phyloP scores from a whole-genome alignment of 2,888 invertebrate genomes.

The Megastigmus dorsalis region DNA sequence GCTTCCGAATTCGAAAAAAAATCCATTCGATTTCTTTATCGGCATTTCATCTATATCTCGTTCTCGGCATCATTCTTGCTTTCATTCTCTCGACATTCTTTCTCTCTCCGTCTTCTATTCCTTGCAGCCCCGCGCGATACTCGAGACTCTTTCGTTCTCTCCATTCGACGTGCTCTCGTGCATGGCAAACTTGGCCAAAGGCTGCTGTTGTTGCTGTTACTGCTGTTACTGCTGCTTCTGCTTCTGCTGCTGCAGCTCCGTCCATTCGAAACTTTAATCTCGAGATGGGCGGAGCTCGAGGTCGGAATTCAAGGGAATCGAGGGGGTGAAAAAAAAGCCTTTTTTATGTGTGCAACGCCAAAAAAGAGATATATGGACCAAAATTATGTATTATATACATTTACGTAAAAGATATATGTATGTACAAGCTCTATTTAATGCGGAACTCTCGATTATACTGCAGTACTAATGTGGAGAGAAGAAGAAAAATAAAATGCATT shows the following conservation, averaged over 20 bases:
- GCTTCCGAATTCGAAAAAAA: no score
- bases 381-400: background rate
- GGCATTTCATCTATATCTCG: no score
- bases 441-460: background rate
- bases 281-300: conserved; percentile 25
- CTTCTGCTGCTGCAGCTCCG: background rate
- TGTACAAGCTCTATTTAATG: background rate
- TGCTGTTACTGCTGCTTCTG: background rate
- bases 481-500: no score
- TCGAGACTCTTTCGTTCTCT: conserved; percentile 14
- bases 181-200: conserved; percentile 43
- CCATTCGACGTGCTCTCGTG: conserved; percentile 33
- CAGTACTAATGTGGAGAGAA: background rate
- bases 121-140: no score
- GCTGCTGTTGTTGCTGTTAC: background rate
- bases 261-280: conserved; percentile 39
- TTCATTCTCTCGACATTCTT: no score
- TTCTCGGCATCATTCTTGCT: no score
- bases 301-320: conserved; percentile 7
- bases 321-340: background rate
- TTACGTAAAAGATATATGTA: no score
- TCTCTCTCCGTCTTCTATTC: background rate
- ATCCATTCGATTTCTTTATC: no score
- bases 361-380: background rate
- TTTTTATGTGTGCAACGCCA: background rate